These are phyloP conservation scores for Scyliorhinus canicula DNA, from an alignment of 2,797 vertebrate genomes.

Conservation along the genomic window DNA sequence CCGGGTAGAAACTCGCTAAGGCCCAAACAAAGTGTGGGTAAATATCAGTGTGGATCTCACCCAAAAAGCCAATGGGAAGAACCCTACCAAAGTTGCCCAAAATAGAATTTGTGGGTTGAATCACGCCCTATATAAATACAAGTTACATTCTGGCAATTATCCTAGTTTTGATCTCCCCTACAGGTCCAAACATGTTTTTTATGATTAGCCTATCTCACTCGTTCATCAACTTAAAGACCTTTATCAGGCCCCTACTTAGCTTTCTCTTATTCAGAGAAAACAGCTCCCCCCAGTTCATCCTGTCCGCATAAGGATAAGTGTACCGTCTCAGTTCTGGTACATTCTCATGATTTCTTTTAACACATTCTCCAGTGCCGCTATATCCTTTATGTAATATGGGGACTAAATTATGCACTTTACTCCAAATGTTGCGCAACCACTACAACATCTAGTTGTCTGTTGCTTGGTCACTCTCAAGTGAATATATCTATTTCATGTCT, in stretches of 20 bases:
- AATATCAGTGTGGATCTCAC: too few species aligned
- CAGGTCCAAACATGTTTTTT: too few species aligned
- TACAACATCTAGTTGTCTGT: background rate
- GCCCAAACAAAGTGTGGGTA: too few species aligned
- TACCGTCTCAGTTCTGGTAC: background rate
- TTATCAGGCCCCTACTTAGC: background rate
- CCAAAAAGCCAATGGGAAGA: too few species aligned
- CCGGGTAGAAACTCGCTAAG: too few species aligned
- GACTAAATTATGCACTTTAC: too few species aligned
- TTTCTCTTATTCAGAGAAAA: background rate
- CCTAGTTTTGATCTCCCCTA: background rate
- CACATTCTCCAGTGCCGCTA: background rate
- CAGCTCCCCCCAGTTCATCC: background rate
- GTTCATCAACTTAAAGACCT: background rate
- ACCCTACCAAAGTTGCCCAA: too few species aligned
- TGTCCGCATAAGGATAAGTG: background rate
- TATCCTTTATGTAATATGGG: too few species aligned
- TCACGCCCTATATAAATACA: background rate
- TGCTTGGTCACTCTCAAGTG: background rate
- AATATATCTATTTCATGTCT: background rate
- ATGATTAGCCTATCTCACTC: background rate
- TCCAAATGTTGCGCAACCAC: too few species aligned
- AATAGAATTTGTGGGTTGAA: too few species aligned
- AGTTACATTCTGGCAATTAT: background rate
- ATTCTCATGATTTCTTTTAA: background rate